A percentile compares a stretch with the other conserved stretches of the same genome.
phyloP scores from a whole-genome alignment of 2,888 invertebrate species.

The Calliopum simillimum region DNA sequence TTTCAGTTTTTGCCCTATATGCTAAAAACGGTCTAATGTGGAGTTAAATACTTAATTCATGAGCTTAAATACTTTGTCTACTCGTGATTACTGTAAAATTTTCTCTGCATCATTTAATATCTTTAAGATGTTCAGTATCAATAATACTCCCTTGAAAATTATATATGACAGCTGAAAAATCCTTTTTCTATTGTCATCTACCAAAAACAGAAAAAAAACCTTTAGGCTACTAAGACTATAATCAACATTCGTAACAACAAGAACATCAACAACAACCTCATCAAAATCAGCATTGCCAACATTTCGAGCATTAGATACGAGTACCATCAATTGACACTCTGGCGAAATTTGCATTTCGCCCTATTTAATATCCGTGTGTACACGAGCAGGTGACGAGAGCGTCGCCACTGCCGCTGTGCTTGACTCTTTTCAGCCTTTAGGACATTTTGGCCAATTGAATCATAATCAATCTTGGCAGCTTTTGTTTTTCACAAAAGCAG shows the following conservation, averaged over 20 bases:
- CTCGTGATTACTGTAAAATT: too few relatives aligned
- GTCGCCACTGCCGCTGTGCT: not conserved
- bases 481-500: slow-evolving; percentile 54
- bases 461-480: slow-evolving; percentile 61
- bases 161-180: not conserved
- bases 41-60: too few relatives aligned
- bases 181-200: not conserved
- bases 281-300: too few relatives aligned
- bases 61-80: too few relatives aligned
- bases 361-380: slow-evolving; percentile 50
- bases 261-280: too few relatives aligned
- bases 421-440: not conserved
- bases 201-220: not conserved
- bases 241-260: slow-evolving; percentile 10
- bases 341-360: slow-evolving; percentile 22
- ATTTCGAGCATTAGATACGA: not conserved
- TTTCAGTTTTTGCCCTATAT: too few relatives aligned
- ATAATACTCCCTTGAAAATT: too few relatives aligned
- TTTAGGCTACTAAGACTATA: not conserved
- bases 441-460: slow-evolving; percentile 33
- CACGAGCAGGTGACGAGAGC: slow-evolving; percentile 46
- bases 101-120: too few relatives aligned
- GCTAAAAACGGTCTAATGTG: too few relatives aligned
- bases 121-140: too few relatives aligned
- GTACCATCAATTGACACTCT: slow-evolving; percentile 22